Evolutionary conservation across 2,113 vertebrate species (phyloP).

Genomic region (Proterorhinus semilunaris): DNA sequence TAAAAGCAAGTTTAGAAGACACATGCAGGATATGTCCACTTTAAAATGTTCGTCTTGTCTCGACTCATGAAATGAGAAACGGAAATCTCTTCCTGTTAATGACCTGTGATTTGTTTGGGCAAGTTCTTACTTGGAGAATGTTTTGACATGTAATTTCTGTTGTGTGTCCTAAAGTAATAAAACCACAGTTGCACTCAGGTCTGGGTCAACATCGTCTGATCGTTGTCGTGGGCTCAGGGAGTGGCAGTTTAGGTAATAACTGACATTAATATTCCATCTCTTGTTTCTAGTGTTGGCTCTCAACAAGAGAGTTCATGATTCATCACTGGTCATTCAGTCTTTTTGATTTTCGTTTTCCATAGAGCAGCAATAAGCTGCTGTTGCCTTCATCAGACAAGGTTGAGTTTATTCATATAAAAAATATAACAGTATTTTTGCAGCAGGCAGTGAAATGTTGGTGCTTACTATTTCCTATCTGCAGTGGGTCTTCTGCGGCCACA

Average conservation of each 20-base stretch:
- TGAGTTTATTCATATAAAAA: background rate
- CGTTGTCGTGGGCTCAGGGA: slow-evolving; percentile 13
- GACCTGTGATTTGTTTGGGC: slow-evolving; percentile 16
- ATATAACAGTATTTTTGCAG: background rate
- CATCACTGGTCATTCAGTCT: background rate
- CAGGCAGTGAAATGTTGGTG: slow-evolving; percentile 31
- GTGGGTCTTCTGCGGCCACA: slow-evolving; percentile 43
- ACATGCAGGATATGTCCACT: no score
- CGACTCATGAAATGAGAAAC: background rate
- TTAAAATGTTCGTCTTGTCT: slow-evolving; percentile 7
- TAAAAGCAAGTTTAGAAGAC: no score
- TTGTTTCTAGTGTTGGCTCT: slow-evolving; percentile 17
- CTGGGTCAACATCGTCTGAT: slow-evolving; percentile 18
- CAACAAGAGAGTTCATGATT: slow-evolving; percentile 7
- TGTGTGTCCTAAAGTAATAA: slow-evolving; percentile 14
- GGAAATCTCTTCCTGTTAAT: slow-evolving; percentile 10
- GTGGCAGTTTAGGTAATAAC: slow-evolving; percentile 25
- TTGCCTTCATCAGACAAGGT: background rate
- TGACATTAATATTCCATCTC: no score
- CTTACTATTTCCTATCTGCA: slow-evolving; percentile 58
- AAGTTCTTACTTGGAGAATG: slow-evolving; percentile 8
- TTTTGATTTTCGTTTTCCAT: background rate
- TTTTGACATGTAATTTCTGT: slow-evolving; percentile 2
- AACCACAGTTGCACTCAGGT: slow-evolving; percentile 15
- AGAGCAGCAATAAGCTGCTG: background rate